A percentile compares a stretch with the other conserved stretches of the same genome.
These are phyloP conservation scores for Ochropleura plecta DNA, from an alignment of 2,888 invertebrate species.

Conservation along the genomic window DNA sequence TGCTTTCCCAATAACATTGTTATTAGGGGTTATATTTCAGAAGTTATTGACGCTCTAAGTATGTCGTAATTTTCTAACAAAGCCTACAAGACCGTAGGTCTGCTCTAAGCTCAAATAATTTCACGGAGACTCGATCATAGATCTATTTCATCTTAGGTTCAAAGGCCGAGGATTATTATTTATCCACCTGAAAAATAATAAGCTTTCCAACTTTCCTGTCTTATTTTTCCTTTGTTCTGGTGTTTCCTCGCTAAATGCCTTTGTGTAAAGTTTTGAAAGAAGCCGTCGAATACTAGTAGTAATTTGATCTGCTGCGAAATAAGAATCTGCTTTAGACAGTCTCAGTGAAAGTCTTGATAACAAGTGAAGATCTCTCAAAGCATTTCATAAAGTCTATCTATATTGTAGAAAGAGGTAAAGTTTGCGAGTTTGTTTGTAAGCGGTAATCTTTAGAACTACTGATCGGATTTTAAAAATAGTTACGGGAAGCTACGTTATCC, in stretches of 20 bases:
- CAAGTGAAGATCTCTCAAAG: constrained; percentile 6
- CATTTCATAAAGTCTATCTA: background rate
- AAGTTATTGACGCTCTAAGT: constrained; percentile 26
- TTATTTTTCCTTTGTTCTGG: constrained; percentile 16
- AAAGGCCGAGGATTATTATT: constrained; percentile 26
- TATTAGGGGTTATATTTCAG: constrained; percentile 19
- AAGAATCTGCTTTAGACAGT: constrained; percentile 1
- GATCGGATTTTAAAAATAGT: too few species aligned
- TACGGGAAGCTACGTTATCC: too few species aligned
- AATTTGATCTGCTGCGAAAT: constrained; percentile 27
- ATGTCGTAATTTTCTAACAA: constrained; percentile 41
- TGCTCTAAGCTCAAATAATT: constrained; percentile 9
- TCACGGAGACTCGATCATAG: constrained; percentile 10
- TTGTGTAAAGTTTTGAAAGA: constrained; percentile 42
- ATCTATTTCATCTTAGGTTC: constrained; percentile 21
- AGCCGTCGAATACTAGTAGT: constrained; percentile 3
- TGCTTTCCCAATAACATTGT: constrained; percentile 17
- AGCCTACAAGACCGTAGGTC: constrained; percentile 10
- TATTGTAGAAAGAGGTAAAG: too few species aligned
- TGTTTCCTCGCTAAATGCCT: constrained; percentile 1
- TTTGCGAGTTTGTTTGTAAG: too few species aligned
- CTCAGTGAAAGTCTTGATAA: constrained; percentile 2
- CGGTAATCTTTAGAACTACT: too few species aligned
- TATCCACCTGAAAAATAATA: constrained; percentile 25
- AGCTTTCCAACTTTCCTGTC: constrained; percentile 7